Evolutionary conservation across 2,888 invertebrate species (phyloP), one percentile per base, ranked within the genome.

Genomic region (Athalia rosae): DNA sequence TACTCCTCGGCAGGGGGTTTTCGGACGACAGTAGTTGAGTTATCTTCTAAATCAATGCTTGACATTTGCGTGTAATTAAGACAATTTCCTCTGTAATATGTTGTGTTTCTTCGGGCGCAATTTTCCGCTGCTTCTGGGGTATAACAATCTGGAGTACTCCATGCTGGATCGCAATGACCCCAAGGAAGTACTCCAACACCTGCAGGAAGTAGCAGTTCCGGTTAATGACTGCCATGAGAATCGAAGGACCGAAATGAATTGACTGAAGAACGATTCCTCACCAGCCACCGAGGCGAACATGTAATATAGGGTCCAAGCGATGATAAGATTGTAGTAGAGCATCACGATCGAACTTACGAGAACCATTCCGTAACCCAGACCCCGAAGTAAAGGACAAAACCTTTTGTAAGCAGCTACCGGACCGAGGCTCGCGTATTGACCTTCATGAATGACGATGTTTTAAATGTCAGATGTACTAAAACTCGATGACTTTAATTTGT

Each of bases 331-430:
- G 88, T 95, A 95, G 86, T 95, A 95, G 58, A 95, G 91, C 94
- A 95, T 94, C 45, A 95, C 95, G 80, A 95, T 92, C 79, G 93
- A 91, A 80, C 95, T 95, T n/a, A 95, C 94, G 80, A 94, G 93
- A 79, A 95, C 94, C 95, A 95, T 95, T 81, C 94, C 95, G 81
- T 94, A 94, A 77, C 95, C 95, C 11, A 95, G 90, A 8, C 95
- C 95, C 81, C 93, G 93, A 85, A 96, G 94, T 7, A 96, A 91
- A 0, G 95, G 95, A 82, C 95, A 96, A 88, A 96, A 95, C 84
- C 94, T 93, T 84, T 94, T 93, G 91, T 95, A 96, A 67, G 95
- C 95, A 13, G 95, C 95, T 13, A 96, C 95, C 0, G 96, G 96
- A 8, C 94, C 95, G 76, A 94, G 87, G 4, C 94, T 95, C 47